Conservation (phyloP, 2,888 invertebrate genomes). For the Chromoteleia sp. region DNA sequence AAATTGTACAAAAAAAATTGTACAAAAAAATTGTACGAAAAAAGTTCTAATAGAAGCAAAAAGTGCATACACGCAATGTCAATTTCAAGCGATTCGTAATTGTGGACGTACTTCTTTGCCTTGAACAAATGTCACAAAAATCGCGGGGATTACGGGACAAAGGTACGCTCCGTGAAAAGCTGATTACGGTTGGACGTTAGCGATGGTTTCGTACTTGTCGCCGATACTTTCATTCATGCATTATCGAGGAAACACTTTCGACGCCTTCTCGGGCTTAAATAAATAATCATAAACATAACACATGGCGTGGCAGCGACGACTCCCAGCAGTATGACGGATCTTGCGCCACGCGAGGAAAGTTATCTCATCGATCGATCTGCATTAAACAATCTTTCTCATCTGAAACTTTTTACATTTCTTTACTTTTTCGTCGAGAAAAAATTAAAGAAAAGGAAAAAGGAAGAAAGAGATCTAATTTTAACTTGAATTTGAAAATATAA, state of each 20-base stretch:
- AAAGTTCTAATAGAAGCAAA: too few relatives aligned
- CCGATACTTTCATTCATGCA: conserved; percentile 25
- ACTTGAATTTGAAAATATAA: too few relatives aligned
- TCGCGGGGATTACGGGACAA: conserved; percentile 1
- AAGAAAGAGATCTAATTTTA: not conserved
- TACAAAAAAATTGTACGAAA: not conserved
- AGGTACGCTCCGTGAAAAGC: not conserved
- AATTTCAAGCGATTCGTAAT: not conserved
- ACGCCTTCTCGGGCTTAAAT: conserved; percentile 35
- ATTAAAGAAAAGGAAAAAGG: not conserved
- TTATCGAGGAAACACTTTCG: conserved; percentile 34
- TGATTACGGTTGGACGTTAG: conserved; percentile 9
- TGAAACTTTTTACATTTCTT: conserved; percentile 14
- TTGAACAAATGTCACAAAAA: conserved; percentile 21
- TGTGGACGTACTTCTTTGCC: not conserved
- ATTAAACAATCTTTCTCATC: conserved; percentile 26
- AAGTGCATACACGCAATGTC: too few relatives aligned
- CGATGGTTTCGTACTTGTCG: conserved; percentile 14
- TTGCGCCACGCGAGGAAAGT: conserved; percentile 29
- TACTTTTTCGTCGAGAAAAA: not conserved
- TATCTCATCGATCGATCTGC: conserved; percentile 41
- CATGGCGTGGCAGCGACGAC: conserved; percentile 17
- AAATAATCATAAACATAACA: conserved; percentile 41
- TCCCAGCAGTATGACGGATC: conserved; percentile 30
- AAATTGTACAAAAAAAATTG: not conserved